phyloP scores from a whole-genome alignment of 1,140 invertebrate genomes.

The Heliothis subflexa region DNA sequence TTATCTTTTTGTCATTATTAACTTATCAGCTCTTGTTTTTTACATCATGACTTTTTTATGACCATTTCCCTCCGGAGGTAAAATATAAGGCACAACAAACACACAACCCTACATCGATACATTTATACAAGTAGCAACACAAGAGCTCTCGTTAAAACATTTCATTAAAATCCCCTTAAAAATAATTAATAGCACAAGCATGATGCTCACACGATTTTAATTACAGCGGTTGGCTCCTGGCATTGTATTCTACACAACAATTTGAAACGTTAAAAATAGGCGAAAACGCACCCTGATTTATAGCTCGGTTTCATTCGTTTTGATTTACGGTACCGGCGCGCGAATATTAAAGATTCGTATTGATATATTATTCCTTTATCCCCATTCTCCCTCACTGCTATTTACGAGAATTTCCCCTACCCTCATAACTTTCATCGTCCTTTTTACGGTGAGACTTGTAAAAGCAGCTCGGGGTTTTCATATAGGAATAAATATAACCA shows the following conservation, averaged over 20 bases:
- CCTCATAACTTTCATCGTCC: constrained; percentile 83
- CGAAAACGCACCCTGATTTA: constrained; percentile 76
- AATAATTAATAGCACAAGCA: background rate
- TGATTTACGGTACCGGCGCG: constrained; percentile 82
- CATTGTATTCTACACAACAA: constrained; percentile 58
- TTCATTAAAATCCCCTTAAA: background rate
- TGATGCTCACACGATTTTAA: constrained; percentile 14
- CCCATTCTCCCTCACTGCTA: constrained; percentile 81
- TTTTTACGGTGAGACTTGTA: constrained; percentile 80
- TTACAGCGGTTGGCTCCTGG: constrained; percentile 18
- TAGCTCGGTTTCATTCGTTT: constrained; percentile 80
- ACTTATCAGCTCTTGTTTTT: too few relatives aligned
- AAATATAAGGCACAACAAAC: too few relatives aligned
- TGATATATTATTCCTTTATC: constrained; percentile 86
- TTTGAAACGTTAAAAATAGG: constrained; percentile 66
- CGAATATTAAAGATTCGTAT: constrained; percentile 86
- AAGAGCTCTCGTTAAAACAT: too few relatives aligned
- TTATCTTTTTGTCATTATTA: too few relatives aligned
- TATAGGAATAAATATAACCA: constrained; percentile 68
- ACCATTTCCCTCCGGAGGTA: too few relatives aligned
- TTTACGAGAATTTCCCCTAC: constrained; percentile 81
- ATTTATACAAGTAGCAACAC: too few relatives aligned
- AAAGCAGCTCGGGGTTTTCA: constrained; percentile 69
- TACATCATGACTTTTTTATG: too few relatives aligned
- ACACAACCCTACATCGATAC: too few relatives aligned